phyloP scores from a whole-genome alignment of 2,113 vertebrate species.

The Mirounga angustirostris region DNA sequence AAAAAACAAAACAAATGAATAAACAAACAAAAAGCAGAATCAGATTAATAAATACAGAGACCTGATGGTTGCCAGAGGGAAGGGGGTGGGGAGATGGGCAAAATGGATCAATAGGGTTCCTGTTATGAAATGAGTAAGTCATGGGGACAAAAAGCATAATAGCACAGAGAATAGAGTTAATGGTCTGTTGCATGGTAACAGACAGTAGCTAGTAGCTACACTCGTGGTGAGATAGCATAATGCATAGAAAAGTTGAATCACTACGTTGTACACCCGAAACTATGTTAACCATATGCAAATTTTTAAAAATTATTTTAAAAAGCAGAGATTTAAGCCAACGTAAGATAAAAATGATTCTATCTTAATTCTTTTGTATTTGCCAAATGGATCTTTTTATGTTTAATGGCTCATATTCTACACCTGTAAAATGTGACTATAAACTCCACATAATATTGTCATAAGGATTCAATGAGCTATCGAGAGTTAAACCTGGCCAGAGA shows the following conservation, averaged over 20 bases:
- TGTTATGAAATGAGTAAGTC: not conserved
- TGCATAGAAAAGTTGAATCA: not conserved
- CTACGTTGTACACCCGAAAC: not conserved
- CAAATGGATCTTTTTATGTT: not conserved
- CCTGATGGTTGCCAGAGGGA: not conserved
- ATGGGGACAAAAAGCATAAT: not conserved
- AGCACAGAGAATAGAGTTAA: not conserved
- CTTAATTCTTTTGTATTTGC: not conserved
- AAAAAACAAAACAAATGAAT: not conserved
- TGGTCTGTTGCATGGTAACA: not conserved
- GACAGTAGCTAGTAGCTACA: not conserved
- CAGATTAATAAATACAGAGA: not conserved
- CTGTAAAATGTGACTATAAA: conserved; percentile 16
- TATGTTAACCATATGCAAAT: not conserved
- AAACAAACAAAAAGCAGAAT: not conserved
- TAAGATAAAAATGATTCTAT: not conserved
- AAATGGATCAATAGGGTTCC: not conserved
- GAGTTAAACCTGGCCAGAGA: not conserved
- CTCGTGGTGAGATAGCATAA: not conserved
- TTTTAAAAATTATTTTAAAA: not conserved
- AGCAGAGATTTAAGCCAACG: not conserved
- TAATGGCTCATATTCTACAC: not conserved
- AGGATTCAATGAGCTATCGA: not conserved
- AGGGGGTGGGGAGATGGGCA: not conserved
- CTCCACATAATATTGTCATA: not conserved